Percentiles rank a stretch among this genome's conserved stretches.
phyloP scores from a whole-genome alignment of 2,113 vertebrate species.

The Maylandia zebra region DNA sequence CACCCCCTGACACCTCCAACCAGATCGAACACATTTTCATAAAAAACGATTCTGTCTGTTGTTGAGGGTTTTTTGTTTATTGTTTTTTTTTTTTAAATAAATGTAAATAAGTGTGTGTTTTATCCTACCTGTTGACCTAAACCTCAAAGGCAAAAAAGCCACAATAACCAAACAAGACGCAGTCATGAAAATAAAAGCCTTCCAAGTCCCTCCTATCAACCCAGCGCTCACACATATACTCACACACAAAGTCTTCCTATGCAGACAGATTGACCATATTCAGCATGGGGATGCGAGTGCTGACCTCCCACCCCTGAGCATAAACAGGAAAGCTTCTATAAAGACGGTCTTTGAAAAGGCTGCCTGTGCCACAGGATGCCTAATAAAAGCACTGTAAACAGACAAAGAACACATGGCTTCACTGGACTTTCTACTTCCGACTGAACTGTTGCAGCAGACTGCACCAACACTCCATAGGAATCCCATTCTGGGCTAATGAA shows the following conservation, averaged over 20 bases:
- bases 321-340: conserved; percentile 72
- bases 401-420: conserved; percentile 60
- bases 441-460: conserved; percentile 39
- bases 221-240: not conserved
- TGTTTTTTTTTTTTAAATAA: not conserved
- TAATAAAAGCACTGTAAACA: conserved; percentile 70
- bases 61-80: not conserved
- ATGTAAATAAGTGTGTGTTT: not conserved
- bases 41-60: not conserved
- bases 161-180: not conserved
- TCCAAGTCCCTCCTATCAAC: not conserved
- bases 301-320: conserved; percentile 66
- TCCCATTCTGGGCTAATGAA: conserved; percentile 38
- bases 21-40: not conserved
- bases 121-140: not conserved
- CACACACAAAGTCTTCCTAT: conserved; percentile 38
- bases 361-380: conserved; percentile 67
- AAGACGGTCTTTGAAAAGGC: conserved; percentile 68
- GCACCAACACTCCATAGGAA: conserved; percentile 33
- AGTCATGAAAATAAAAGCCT: conserved; percentile 32
- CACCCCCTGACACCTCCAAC: not conserved
- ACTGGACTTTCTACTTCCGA: conserved; percentile 40
- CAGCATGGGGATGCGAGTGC: conserved; percentile 52
- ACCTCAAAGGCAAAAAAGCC: not conserved
- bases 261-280: conserved; percentile 55